A percentile compares a stretch with the other conserved stretches of the same genome.
These are phyloP conservation scores for Bombus turneri DNA, from an alignment of 1,140 invertebrate genomes.

Conservation along the genomic window DNA sequence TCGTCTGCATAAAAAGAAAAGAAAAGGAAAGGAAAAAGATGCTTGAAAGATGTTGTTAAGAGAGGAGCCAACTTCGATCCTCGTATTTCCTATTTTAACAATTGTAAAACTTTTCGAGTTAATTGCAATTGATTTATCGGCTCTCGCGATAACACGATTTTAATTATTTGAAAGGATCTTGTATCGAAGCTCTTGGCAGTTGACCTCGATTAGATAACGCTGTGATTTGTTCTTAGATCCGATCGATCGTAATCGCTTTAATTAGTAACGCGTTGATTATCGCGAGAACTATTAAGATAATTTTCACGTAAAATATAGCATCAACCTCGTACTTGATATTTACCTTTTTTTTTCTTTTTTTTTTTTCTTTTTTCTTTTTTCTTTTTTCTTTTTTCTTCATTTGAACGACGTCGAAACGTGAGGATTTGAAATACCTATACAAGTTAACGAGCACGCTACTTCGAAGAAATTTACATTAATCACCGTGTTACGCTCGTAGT, in stretches of 20 bases:
- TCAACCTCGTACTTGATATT: not conserved
- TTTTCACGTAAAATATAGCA: not conserved
- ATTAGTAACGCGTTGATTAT: not conserved
- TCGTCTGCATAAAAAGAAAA: not conserved
- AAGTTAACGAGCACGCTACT: not conserved
- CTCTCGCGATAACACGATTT: not conserved
- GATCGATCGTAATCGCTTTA: not conserved
- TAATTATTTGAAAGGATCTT: not conserved
- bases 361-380: fast-evolving
- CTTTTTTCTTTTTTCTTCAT: fast-evolving
- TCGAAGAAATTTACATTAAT: not conserved
- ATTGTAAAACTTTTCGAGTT: not conserved
- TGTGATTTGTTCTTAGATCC: constrained; percentile 1
- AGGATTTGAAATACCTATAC: not conserved
- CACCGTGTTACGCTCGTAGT: no score
- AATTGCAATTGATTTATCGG: not conserved
- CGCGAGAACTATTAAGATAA: not conserved
- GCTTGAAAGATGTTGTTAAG: not conserved
- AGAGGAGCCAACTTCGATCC: not conserved
- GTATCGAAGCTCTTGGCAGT: not conserved
- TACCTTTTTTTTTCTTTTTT: not conserved
- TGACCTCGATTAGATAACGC: not conserved
- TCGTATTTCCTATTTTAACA: not conserved
- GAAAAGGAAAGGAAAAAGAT: no score
- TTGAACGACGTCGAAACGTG: not conserved